These are phyloP conservation scores for Nannoperca obscura DNA, from an alignment of 2,797 vertebrate genomes.

Conservation along the genomic window DNA sequence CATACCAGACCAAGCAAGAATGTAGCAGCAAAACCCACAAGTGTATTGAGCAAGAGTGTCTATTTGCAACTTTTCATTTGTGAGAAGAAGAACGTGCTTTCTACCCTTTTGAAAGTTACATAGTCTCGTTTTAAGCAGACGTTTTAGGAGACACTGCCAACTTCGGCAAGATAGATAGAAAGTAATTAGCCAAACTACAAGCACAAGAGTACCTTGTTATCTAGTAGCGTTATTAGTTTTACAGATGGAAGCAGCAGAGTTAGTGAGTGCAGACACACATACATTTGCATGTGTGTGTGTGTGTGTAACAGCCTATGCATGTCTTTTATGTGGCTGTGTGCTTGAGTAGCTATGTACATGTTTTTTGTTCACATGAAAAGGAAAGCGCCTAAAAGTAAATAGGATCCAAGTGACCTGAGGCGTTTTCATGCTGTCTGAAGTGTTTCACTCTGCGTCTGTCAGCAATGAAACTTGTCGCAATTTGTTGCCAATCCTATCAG, in stretches of 20 bases:
- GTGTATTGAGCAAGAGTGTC: not conserved
- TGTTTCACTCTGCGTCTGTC: constrained; percentile 61
- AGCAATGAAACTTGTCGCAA: constrained; percentile 66
- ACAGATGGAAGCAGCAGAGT: not conserved
- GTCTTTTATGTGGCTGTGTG: constrained; percentile 14
- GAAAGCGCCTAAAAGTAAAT: constrained; percentile 50
- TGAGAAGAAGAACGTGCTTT: not conserved
- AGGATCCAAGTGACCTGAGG: constrained; percentile 67
- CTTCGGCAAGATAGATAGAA: not conserved
- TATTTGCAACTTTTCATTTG: not conserved
- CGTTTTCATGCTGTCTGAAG: constrained; percentile 58
- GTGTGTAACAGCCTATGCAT: not conserved
- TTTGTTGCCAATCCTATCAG: constrained; percentile 74
- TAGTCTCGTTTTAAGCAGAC: not conserved
- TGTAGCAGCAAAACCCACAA: not conserved
- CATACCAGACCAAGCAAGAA: not conserved
- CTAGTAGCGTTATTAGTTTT: not conserved
- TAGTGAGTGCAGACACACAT: constrained; percentile 1
- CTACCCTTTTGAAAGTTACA: not conserved
- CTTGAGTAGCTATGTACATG: constrained; percentile 30
- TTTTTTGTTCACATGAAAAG: constrained; percentile 60
- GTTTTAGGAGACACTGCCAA: not conserved
- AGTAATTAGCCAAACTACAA: constrained; percentile 4
- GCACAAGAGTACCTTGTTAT: not conserved
- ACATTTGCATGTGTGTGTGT: not conserved